These are phyloP conservation scores for Sesamia inferens DNA, from an alignment of 2,888 invertebrate genomes.

Conservation along the genomic window DNA sequence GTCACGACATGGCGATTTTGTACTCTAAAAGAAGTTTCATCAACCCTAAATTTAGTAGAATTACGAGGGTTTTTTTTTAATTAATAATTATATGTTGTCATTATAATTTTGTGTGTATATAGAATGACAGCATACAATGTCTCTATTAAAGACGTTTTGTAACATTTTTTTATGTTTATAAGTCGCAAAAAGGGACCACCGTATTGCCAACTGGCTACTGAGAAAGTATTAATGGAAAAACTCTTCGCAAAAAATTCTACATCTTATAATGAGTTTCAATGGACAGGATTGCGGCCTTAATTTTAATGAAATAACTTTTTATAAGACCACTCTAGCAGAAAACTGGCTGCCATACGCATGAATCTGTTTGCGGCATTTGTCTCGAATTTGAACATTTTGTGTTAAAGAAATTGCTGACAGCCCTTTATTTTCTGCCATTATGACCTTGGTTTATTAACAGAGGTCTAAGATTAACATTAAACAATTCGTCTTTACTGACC, in stretches of 20 bases:
- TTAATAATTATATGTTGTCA: not conserved
- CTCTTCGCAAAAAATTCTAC: not conserved
- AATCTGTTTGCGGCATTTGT: not conserved
- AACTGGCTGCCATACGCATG: not conserved
- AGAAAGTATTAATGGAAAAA: not conserved
- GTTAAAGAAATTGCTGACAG: conserved; percentile 7
- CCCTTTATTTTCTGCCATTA: not conserved
- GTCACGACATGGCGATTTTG: not conserved
- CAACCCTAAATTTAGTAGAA: not conserved
- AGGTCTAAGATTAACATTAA: conserved; percentile 6
- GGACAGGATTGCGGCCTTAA: conserved; percentile 1
- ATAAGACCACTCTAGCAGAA: not conserved
- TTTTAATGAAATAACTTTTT: not conserved
- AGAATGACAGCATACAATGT: not conserved
- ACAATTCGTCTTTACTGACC: conserved; percentile 10
- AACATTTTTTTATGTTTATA: not conserved
- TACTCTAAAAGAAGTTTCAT: not conserved
- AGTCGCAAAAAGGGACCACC: not conserved
- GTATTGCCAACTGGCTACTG: not conserved
- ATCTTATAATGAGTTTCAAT: not conserved
- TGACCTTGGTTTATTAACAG: conserved; percentile 1
- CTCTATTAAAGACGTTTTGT: not conserved
- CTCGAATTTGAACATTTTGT: not conserved
- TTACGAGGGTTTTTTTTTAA: not conserved
- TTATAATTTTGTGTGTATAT: not conserved